A percentile compares a stretch with the other conserved stretches of the same genome.
phyloP scores from a whole-genome alignment of 1,140 invertebrate genomes.

The Papilio glaucus region DNA sequence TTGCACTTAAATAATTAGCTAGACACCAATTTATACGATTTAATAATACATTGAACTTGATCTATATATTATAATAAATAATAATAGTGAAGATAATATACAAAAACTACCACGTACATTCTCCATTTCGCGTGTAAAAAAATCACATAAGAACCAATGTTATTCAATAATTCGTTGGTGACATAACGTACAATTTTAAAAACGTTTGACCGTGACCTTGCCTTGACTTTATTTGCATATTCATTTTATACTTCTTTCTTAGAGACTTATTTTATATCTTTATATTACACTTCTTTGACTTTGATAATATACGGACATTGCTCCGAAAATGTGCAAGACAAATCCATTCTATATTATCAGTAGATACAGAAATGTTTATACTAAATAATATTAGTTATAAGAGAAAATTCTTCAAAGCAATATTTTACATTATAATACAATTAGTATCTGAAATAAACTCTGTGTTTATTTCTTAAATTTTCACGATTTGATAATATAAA shows the following conservation, averaged over 20 bases:
- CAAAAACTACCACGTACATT: not conserved
- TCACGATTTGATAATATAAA: not conserved
- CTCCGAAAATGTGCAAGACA: not conserved
- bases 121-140: not conserved
- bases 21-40: constrained; percentile 27
- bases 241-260: not conserved
- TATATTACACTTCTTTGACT: not conserved
- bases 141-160: not conserved
- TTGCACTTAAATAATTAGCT: constrained; percentile 25
- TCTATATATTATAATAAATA: not conserved
- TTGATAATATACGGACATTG: not conserved
- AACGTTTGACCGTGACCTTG: not conserved
- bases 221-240: not conserved
- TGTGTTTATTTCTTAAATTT: not conserved
- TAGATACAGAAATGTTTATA: not conserved
- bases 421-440: not conserved
- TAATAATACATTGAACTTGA: constrained; percentile 27
- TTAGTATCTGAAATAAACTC: constrained; percentile 3
- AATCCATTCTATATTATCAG: not conserved
- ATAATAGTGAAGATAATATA: not conserved
- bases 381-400: constrained; percentile 9
- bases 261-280: not conserved
- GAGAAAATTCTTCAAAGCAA: constrained; percentile 18
- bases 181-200: not conserved
- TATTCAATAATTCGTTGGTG: not conserved